Base-by-base conservation (phyloP, 2,888 invertebrate species). In the Ethmia dodecea region DNA sequence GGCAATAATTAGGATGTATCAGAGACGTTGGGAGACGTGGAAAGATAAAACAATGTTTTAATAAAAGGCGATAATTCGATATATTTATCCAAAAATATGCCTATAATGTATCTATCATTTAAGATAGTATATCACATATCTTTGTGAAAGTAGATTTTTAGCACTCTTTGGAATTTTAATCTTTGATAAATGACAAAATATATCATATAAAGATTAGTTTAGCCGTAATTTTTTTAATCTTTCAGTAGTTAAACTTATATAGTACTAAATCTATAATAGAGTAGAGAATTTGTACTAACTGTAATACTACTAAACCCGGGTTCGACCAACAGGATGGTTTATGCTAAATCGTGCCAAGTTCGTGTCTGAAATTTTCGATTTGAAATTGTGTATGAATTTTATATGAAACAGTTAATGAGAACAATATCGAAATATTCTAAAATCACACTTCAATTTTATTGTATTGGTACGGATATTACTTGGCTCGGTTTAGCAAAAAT, bases 231-330 rank as follows among this genome's bases (percentile, higher is more conserved):
- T 35, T 33, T 37, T 34, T 15, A 13, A 34, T 31, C 28, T 31
- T 30, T 26, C 5, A 29, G 32, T 41, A 36, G 28, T 27, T 53
- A n/a, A 51, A 47, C 35, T 49, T 42, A n/a, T n/a, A n/a, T 54
- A 56, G 49, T 61, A 60, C 55, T 65, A 64, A 60, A 41, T 53
- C 40, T 55, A 51, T 57, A 49, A 34, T 39, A 45, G 53, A 49
- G 43, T 65, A 70, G 62, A 56, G 40, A 56, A 62, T 55, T 47
- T 45, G 49, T 60, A 61, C 58, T 68, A 67, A 70, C 55, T 43
- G 13, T 35, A 37, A 26, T 30, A 40, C 32, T 31, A 42, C 24
- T 45, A 35, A 34, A 31, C 20, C n/a, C n/a, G n/a, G n/a, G n/a
- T n/a, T n/a, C n/a, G n/a, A n/a, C n/a, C n/a, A n/a, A n/a, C n/a